Base-by-base conservation (phyloP, 2,113 vertebrate species). In the Indicator indicator region DNA sequence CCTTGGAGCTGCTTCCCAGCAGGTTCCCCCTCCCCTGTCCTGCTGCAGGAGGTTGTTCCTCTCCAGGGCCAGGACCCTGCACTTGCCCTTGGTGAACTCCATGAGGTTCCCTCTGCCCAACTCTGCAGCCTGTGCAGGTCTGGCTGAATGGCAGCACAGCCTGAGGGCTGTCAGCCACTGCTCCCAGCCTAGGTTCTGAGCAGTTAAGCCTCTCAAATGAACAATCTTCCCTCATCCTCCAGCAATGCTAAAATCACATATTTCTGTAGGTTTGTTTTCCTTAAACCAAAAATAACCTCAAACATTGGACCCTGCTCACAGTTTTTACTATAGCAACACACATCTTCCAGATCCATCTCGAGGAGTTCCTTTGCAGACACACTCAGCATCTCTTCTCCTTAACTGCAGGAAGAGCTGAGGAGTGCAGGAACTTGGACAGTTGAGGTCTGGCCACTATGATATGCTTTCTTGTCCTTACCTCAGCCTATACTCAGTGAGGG, bases 191-290 rank as follows among this genome's bases (percentile, higher is more conserved):
- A 40, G 44, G 23, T 52, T 91, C 64, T 58, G 32, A 80, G 30
- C 23, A 67, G 71, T 30, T 76, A 46, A 28, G 56, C 58, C 15
- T 16, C 9, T 28, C 6, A 83, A 94, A 77, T 56, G 93, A 92
- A 58, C 85, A 93, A 69, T 38, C 74, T 80, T 67, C 58, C 52
- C 78, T 93, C 68, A 21, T 23, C 27, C 19, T 85, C 79, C 27
- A 75, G 9, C 60, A 92, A 26, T 63, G 84, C 60, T 76, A 62
- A 79, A 83, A 89, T 74, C 67, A 91, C 46, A 32, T 70, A 73
- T 90, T 81, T 93, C 32, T 86, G 23, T 74, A 36, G 23, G 38
- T 52, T 91, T 94, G 54, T 86, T 91, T 94, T 71, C 75, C 86
- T 91, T 64, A 74, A 42, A 80, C 76, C 23, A 91, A 74, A 80